Evolutionary conservation across 2,113 vertebrate species (phyloP), one percentile per base, ranked within the genome.

Genomic region (Erpornis zantholeuca): DNA sequence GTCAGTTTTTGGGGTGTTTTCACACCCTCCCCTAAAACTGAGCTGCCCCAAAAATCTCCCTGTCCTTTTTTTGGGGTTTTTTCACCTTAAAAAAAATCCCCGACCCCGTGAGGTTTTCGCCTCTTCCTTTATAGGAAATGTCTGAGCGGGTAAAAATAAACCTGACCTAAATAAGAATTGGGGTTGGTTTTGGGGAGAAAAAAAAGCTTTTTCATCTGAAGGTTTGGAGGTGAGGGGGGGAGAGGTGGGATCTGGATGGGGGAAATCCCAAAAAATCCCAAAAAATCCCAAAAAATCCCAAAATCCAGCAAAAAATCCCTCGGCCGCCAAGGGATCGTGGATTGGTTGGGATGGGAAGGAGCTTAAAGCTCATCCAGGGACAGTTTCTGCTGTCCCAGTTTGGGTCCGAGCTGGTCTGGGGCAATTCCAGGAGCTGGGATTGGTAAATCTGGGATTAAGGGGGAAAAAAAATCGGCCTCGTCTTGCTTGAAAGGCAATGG

Each of bases 11-110:
- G 54, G 56, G 56, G 33, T 15, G 33, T n/a, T 57, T 35, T 33
- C 54, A 11, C 27, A 5, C 12, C 40, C 40, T 40, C 7, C 53
- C 29, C 19, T 22, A 21, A n/a, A 56, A n/a, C 31, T 1, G 54
- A 57, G 54, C 20, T 57, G 54, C 13, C 54, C 12, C 12, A n/a
- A 56, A 56, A 56, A n/a, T 8, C 22, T 31, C 54, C 12, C 8
- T 3, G 0, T 13, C 12, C 1, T 54, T 54, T 31, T 33, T 17
- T 18, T 53, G 11, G 2, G 17, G 52, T 16, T 17, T 4, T 54
- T 56, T 56, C 19, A 56, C 8, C 33, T 56, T 56, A 9, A 6
- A 56, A 57, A 57, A 23, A 4, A n/a, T 33, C 54, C 33, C 54
- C 54, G 9, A n/a, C n/a, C 2, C 33, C 9, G 33, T 2, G 54